Evolutionary conservation across 2,113 vertebrate genomes (phyloP).

Genomic region (Mionectes macconnelli): DNA sequence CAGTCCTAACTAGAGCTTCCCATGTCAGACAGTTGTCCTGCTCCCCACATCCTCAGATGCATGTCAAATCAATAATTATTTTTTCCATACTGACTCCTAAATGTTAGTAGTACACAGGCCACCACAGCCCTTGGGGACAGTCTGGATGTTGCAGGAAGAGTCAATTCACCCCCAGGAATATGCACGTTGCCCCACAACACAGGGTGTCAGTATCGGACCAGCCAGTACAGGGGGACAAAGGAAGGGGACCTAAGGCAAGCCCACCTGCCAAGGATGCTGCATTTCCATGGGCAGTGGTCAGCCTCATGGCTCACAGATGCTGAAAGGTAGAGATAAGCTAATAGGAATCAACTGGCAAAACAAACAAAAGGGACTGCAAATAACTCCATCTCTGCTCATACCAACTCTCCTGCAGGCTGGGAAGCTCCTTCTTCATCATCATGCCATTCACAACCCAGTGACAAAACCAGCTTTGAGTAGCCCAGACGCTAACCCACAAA

Average conservation of each 20-base stretch:
- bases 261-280: neutral
- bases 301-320: neutral
- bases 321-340: neutral
- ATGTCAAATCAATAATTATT: neutral
- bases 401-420: neutral
- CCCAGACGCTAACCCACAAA: neutral
- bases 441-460: neutral
- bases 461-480: neutral
- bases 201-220: rapidly evolving
- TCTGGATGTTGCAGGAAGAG: neutral
- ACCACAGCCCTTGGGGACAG: rapidly evolving
- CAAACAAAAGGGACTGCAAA: neutral
- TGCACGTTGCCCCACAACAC: rapidly evolving
- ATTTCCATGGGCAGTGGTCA: neutral
- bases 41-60: neutral
- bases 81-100: neutral
- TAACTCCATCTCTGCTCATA: neutral
- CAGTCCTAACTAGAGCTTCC: neutral
- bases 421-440: neutral
- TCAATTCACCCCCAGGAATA: neutral
- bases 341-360: neutral
- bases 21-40: neutral
- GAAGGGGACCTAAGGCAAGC: neutral
- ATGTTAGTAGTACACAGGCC: neutral
- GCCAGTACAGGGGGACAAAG: neutral